Conservation (phyloP, 2,888 invertebrate genomes). For the Horisme vitalbata region DNA sequence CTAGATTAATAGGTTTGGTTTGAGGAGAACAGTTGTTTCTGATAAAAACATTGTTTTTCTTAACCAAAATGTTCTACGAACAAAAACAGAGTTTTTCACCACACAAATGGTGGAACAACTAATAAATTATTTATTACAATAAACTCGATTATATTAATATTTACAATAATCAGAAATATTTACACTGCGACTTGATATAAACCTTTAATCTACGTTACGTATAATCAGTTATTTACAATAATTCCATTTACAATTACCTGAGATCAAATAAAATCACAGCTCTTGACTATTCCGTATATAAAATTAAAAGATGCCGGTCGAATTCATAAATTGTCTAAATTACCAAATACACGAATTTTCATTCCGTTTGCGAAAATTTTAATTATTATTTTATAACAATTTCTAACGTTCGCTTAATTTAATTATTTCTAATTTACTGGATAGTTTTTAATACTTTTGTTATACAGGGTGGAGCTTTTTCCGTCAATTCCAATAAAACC, state of each 20-base stretch:
- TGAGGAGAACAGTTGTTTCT: too few species aligned
- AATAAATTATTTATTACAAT: slow-evolving; percentile 38
- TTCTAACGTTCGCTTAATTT: slow-evolving; percentile 30
- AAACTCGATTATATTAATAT: slow-evolving; percentile 53
- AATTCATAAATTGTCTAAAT: slow-evolving; percentile 6
- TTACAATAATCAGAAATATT: slow-evolving; percentile 72
- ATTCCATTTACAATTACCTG: slow-evolving; percentile 49
- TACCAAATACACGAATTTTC: slow-evolving; percentile 19
- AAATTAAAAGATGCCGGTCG: slow-evolving; percentile 16
- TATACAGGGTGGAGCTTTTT: slow-evolving; percentile 36
- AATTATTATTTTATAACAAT: slow-evolving; percentile 34
- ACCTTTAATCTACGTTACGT: slow-evolving; percentile 61
- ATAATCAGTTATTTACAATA: slow-evolving; percentile 63
- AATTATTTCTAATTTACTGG: slow-evolving; percentile 25
- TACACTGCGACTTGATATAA: slow-evolving; percentile 70
- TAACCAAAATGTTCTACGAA: slow-evolving; percentile 70
- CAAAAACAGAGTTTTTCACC: slow-evolving; percentile 66
- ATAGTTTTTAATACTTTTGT: slow-evolving; percentile 23
- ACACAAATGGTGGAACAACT: slow-evolving; percentile 58
- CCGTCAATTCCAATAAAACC: slow-evolving; percentile 18
- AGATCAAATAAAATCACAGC: slow-evolving; percentile 39
- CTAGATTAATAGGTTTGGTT: too few species aligned
- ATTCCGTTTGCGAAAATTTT: slow-evolving; percentile 29
- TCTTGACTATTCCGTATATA: slow-evolving; percentile 25
- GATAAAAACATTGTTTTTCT: slow-evolving; percentile 22